phyloP scores from a whole-genome alignment of 2,888 invertebrate genomes.

The Odiellus spinosus region DNA sequence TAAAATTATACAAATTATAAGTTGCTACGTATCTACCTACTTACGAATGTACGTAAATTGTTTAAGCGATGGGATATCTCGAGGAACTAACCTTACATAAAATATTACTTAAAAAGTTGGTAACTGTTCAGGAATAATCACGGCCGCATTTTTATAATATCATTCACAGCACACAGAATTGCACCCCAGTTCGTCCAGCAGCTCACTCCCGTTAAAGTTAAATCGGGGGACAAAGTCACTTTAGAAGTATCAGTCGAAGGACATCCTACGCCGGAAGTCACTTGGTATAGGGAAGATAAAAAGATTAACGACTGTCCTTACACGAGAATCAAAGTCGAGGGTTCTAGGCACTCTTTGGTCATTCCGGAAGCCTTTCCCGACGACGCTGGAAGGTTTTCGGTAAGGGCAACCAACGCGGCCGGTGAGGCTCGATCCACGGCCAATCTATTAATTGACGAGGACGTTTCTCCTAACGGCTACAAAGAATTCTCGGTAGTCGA shows the following conservation, averaged over 20 bases:
- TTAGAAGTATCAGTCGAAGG: slow-evolving; percentile 51
- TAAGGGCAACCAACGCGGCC: slow-evolving; percentile 19
- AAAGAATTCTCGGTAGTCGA: slow-evolving; percentile 11
- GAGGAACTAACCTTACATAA: too few species aligned
- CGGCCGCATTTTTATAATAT: too few species aligned
- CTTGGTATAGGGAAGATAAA: slow-evolving; percentile 52
- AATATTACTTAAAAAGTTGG: too few species aligned
- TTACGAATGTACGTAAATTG: too few species aligned
- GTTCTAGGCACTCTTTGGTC: slow-evolving; percentile 8
- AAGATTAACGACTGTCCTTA: slow-evolving; percentile 70
- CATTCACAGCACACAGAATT: slow-evolving; percentile 11
- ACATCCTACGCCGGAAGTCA: slow-evolving; percentile 44
- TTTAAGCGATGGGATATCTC: too few species aligned
- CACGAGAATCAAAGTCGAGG: slow-evolving; percentile 59
- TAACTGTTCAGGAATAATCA: too few species aligned
- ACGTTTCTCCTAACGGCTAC: slow-evolving; percentile 13
- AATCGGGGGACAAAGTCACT: slow-evolving; percentile 11
- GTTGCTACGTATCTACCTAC: too few species aligned
- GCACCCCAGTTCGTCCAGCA: slow-evolving; percentile 44
- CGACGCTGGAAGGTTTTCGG: slow-evolving; percentile 19
- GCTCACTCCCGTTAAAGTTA: slow-evolving; percentile 27
- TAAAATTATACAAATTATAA: too few species aligned
- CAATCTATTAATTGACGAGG: slow-evolving; percentile 16
- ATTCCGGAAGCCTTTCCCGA: slow-evolving; percentile 15
- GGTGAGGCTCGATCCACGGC: slow-evolving; percentile 17